These are phyloP conservation scores for Atractosteus spatula DNA, from an alignment of 2,113 vertebrate genomes.

Conservation along the genomic window DNA sequence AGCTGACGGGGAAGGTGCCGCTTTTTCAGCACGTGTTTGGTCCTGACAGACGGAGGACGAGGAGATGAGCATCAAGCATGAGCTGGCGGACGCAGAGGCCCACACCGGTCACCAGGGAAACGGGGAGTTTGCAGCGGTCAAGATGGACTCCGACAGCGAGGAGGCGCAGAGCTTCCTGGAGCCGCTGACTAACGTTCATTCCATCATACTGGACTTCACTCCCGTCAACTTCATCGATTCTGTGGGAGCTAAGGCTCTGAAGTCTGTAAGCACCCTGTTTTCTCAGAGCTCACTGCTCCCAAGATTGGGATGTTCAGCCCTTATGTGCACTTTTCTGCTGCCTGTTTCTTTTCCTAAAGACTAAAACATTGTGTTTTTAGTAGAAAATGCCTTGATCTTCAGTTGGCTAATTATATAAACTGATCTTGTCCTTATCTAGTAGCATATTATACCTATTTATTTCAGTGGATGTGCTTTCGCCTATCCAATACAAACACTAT, in stretches of 20 bases:
- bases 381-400: too few species aligned
- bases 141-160: constrained; percentile 49
- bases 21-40: constrained; percentile 4
- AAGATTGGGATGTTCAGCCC: too few species aligned
- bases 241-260: constrained; percentile 87
- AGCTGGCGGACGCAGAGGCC: constrained; percentile 59
- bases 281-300: too few species aligned
- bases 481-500: too few species aligned
- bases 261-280: constrained; percentile 68
- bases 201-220: constrained; percentile 86
- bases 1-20: background rate
- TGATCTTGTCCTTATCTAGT: too few species aligned
- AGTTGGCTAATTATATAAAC: too few species aligned
- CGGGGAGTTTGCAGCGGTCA: constrained; percentile 53
- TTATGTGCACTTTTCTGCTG: too few species aligned
- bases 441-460: too few species aligned
- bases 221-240: constrained; percentile 88
- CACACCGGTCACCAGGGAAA: constrained; percentile 49
- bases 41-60: constrained; percentile 52
- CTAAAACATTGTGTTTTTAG: too few species aligned
- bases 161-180: constrained; percentile 68
- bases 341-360: too few species aligned
- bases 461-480: too few species aligned
- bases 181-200: constrained; percentile 58
- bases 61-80: constrained; percentile 68